Percentiles rank a stretch among this genome's conserved stretches.
These are phyloP conservation scores for Plebejus argus DNA, from an alignment of 2,888 invertebrate genomes.

Conservation along the genomic window DNA sequence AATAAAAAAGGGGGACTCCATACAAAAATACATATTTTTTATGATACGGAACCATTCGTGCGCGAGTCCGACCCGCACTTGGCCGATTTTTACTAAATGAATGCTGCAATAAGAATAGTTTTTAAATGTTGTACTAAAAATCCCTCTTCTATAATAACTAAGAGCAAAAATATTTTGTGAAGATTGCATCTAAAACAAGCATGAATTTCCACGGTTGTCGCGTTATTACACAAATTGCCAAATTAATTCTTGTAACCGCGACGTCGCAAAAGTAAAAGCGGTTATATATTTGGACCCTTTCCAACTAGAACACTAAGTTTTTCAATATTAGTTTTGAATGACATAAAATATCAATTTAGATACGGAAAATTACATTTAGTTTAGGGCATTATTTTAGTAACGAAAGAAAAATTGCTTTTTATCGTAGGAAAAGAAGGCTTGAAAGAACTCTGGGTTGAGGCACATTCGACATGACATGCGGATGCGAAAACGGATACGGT, in stretches of 20 bases:
- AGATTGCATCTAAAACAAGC: constrained; percentile 1
- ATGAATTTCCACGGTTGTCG: constrained; percentile 27
- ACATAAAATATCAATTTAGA: constrained; percentile 3
- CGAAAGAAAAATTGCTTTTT: not conserved
- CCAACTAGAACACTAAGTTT: constrained; percentile 35
- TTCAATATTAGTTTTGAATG: constrained; percentile 23
- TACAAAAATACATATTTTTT: too few relatives aligned
- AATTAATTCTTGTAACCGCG: constrained; percentile 33
- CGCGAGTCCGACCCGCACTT: too few relatives aligned
- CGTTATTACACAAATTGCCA: constrained; percentile 33
- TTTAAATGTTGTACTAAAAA: too few relatives aligned
- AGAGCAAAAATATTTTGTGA: not conserved
- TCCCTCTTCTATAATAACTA: not conserved
- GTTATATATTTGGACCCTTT: constrained; percentile 38
- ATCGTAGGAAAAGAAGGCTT: too few relatives aligned
- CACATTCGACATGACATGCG: not conserved
- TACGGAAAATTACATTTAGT: constrained; percentile 1
- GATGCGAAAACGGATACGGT: too few relatives aligned
- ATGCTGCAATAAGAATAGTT: too few relatives aligned
- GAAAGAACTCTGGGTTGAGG: not conserved
- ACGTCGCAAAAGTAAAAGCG: constrained; percentile 36
- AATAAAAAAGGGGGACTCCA: too few relatives aligned
- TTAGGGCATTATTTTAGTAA: not conserved
- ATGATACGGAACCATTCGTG: too few relatives aligned
- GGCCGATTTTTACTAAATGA: too few relatives aligned